These are phyloP conservation scores for Tringa solitaria DNA, from an alignment of 2,113 vertebrate genomes.

Conservation along the genomic window DNA sequence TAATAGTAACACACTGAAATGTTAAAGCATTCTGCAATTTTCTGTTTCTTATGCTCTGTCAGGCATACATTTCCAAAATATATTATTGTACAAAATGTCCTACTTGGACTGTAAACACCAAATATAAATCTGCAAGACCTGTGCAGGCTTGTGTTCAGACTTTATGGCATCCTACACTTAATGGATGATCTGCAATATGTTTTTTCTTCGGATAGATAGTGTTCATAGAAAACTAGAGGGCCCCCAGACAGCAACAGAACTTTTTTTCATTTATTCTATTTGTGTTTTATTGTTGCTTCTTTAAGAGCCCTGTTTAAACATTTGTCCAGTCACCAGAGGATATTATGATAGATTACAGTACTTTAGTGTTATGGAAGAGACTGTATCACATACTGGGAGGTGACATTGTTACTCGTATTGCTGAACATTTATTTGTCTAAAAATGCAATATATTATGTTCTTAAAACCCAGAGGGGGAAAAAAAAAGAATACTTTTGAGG, in stretches of 20 bases:
- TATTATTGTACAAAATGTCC: not conserved
- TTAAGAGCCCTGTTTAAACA: not conserved
- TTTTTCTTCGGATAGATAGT: not conserved
- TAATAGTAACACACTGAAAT: not conserved
- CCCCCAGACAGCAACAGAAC: not conserved
- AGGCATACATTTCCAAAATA: not conserved
- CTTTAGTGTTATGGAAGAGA: rapidly evolving
- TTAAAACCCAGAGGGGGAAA: not conserved
- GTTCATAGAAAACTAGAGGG: not conserved
- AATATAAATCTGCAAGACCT: not conserved
- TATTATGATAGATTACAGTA: not conserved
- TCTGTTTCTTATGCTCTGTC: not conserved
- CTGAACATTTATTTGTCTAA: not conserved
- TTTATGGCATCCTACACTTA: not conserved
- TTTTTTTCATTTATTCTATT: not conserved
- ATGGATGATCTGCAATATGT: not conserved
- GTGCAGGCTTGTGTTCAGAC: not conserved
- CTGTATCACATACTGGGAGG: not conserved
- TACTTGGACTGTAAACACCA: not conserved
- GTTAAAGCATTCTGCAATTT: not conserved
- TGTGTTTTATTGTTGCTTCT: not conserved
- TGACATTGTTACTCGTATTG: not conserved
- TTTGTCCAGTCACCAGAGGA: not conserved
- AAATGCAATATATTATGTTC: not conserved
- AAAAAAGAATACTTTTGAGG: not conserved